These are phyloP conservation scores for Drosophila truncata DNA, from an alignment of 1,140 invertebrate species.

Conservation along the genomic window DNA sequence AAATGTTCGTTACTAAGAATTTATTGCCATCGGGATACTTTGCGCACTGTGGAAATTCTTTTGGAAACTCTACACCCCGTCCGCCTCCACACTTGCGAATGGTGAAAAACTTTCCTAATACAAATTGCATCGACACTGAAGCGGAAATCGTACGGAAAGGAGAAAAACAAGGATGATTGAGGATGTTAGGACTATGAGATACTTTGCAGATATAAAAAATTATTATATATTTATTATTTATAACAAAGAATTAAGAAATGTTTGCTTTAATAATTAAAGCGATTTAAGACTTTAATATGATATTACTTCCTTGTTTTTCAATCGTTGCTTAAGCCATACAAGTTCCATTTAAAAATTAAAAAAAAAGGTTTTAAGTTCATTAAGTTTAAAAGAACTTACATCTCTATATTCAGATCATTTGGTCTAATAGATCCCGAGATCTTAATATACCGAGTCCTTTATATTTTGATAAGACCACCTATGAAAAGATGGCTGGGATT, in stretches of 20 bases:
- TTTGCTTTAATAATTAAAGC: too few relatives aligned
- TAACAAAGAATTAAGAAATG: too few relatives aligned
- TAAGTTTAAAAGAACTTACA: not conserved
- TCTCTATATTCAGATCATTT: not conserved
- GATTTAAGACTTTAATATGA: not conserved
- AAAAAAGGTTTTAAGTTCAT: not conserved
- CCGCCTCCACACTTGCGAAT: slow-evolving; percentile 12
- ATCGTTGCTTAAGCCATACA: fast-evolving
- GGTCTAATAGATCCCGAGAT: not conserved
- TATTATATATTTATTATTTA: too few relatives aligned
- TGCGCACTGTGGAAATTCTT: slow-evolving; percentile 58
- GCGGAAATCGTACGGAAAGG: slow-evolving; percentile 65
- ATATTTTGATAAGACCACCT: not conserved
- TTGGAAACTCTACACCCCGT: not conserved
- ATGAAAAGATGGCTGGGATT: too few relatives aligned
- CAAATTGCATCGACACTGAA: slow-evolving; percentile 80
- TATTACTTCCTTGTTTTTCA: not conserved
- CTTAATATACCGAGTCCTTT: not conserved
- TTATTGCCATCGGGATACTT: slow-evolving; percentile 70
- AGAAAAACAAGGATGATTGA: not conserved
- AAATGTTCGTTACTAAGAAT: slow-evolving; percentile 63
- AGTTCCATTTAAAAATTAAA: not conserved
- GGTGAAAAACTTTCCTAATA: slow-evolving; percentile 70
- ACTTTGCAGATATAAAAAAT: not conserved
- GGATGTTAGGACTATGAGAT: not conserved